Conservation (phyloP, 2,888 invertebrate genomes). For the Philonicus albiceps region DNA sequence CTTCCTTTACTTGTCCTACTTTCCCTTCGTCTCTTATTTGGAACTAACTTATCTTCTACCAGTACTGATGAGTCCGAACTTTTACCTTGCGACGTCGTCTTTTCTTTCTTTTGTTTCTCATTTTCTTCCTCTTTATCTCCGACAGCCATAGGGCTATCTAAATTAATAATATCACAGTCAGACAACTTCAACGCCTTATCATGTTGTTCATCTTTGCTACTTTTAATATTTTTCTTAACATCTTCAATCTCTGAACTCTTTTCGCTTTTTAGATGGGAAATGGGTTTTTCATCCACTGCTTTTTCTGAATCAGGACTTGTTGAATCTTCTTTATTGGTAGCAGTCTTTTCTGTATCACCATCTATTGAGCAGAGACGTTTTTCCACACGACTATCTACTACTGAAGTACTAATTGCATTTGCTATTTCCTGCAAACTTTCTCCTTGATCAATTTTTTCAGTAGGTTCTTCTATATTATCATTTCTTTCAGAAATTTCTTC, state of each 20-base stretch:
- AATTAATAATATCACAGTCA: slow-evolving; percentile 30
- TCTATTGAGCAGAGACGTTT: not conserved
- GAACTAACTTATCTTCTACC: not conserved
- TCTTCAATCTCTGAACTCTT: not conserved
- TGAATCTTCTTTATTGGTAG: not conserved
- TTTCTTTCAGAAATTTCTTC: not conserved
- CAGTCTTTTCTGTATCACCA: not conserved
- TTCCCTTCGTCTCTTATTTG: not conserved
- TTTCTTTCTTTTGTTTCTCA: not conserved
- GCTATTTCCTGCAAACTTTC: not conserved
- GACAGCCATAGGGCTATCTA: slow-evolving; percentile 3
- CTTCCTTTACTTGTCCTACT: not conserved
- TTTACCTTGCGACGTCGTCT: not conserved
- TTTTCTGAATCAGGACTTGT: not conserved
- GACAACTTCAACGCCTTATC: not conserved
- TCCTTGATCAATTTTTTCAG: not conserved
- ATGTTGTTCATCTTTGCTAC: not conserved
- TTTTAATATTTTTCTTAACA: not conserved
- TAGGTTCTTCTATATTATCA: not conserved
- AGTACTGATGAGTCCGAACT: not conserved
- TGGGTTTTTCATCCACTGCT: not conserved
- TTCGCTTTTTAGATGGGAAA: not conserved
- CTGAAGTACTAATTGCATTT: not conserved
- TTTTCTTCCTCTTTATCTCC: not conserved
- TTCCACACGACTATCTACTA: not conserved